Conservation (phyloP, 2,113 vertebrate genomes). For the Agelaius phoeniceus region DNA sequence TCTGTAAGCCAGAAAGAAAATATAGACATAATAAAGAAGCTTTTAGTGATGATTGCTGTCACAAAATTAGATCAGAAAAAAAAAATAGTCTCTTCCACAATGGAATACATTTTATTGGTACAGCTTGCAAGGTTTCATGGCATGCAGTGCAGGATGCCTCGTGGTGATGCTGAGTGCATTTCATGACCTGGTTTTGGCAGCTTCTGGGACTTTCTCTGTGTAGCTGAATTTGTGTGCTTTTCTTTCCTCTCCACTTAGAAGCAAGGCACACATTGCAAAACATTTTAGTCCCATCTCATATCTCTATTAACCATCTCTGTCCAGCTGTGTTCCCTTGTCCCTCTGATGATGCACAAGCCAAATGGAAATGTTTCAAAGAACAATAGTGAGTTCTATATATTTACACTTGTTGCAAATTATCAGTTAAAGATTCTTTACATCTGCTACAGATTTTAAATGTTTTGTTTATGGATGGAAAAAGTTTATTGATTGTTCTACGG, state of each 20-base stretch:
- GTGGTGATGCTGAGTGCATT: slow-evolving; percentile 38
- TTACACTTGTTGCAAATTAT: slow-evolving; percentile 1
- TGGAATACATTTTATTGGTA: background rate
- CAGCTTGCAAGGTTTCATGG: slow-evolving; percentile 23
- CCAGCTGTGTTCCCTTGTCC: background rate
- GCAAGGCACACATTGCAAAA: slow-evolving; percentile 32
- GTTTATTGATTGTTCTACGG: slow-evolving; percentile 9
- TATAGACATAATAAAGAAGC: background rate
- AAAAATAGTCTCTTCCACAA: background rate
- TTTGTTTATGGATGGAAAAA: background rate
- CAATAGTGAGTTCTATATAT: background rate
- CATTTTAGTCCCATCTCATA: background rate
- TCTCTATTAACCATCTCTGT: background rate
- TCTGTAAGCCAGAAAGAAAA: slow-evolving; percentile 17
- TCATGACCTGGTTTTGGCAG: slow-evolving; percentile 43
- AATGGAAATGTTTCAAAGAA: background rate
- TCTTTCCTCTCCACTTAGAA: slow-evolving; percentile 18
- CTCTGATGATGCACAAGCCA: slow-evolving; percentile 3
- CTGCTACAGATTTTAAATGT: background rate
- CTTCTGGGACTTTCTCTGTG: background rate
- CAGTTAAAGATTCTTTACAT: background rate
- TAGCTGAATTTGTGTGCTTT: slow-evolving; percentile 25
- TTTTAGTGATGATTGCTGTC: slow-evolving; percentile 25
- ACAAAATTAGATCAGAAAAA: slow-evolving; percentile 34
- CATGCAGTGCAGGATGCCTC: slow-evolving; percentile 49